Evolutionary conservation across 1,140 invertebrate genomes (phyloP), one percentile per base, ranked within the genome.

Genomic region (Pseudobourletiella spinata): DNA sequence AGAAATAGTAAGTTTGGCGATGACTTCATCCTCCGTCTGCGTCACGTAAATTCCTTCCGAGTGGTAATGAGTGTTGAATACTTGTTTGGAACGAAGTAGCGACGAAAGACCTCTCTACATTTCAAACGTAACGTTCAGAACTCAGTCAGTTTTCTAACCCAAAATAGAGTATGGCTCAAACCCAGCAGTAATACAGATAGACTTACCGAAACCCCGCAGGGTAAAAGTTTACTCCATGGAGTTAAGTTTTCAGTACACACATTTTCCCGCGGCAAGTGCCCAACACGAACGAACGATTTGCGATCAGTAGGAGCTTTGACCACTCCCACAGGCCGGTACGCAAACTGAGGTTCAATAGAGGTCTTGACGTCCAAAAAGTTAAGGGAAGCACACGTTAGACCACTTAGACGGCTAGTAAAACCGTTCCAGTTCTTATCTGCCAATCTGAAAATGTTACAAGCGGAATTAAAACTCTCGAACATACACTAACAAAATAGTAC

Each of bases 201-300:
- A 46, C 32, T 61, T 74, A 84, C 81, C 75, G 84, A 86, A 42
- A 87, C 86, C 73, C 88, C 84, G 78, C 95, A 98, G 2, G 95
- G 95, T 30, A 98, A 73, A 1, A 98, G 77, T 76, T 98, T 98
- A 72, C 95, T 95, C 86, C 94, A 98, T 2, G 95, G 95, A 29
- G 95, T 98, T 67, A 99, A 79, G 80, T 99, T 99, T 80, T 98
- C 95, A 20, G 95, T 98, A 73, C 96, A 99, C 8, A 97, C 91
- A 71, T 94, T 90, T 83, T 99, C 96, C 63, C 88, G 80, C 0
- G 95, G 92, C 59, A 99, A 75, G 42, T 87, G 85, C 1, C 93
- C 84, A 79, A 97, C 97, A 66, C 89, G 79, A 42, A 90, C 74
- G 67, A 79, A 78, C 1, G 65, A n/a, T 15, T 58, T 46, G 62